Percentiles rank a stretch among this genome's conserved stretches.
Conservation (phyloP, 2,888 invertebrate genomes). For the Drosophila pseudotalamancana region DNA sequence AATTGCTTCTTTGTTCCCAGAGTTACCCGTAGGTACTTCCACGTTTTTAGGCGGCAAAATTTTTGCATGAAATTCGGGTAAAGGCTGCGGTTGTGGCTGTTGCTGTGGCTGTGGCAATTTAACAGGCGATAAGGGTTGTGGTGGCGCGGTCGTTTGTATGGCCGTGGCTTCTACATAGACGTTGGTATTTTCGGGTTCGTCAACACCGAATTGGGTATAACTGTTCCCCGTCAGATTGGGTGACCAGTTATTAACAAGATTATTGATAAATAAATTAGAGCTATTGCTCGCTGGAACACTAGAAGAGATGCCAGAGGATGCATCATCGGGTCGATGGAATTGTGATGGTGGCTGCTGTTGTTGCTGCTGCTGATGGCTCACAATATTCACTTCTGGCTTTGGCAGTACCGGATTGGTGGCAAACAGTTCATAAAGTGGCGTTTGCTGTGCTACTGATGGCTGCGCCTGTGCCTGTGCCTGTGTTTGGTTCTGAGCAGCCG, state of each 20-base stretch:
- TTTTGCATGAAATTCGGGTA: conserved; percentile 25
- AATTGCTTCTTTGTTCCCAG: conserved; percentile 10
- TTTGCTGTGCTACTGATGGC: conserved; percentile 54
- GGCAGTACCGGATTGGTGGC: conserved; percentile 80
- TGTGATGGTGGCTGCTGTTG: conserved; percentile 22
- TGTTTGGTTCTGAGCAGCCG: conserved; percentile 19
- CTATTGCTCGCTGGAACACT: conserved; percentile 44
- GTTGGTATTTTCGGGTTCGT: conserved; percentile 41
- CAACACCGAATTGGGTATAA: conserved; percentile 79
- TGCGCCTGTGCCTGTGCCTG: conserved; percentile 34
- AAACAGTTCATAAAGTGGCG: conserved; percentile 82
- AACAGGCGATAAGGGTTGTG: conserved; percentile 22
- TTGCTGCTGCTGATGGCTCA: conserved; percentile 30
- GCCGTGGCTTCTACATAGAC: conserved; percentile 35
- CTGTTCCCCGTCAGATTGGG: conserved; percentile 82
- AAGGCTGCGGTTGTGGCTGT: neutral
- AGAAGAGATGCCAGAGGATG: conserved; percentile 15
- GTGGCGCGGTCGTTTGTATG: neutral
- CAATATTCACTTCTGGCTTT: conserved; percentile 63
- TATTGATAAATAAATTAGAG: conserved; percentile 82
- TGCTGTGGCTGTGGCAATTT: conserved; percentile 29
- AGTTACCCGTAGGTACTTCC: conserved; percentile 11
- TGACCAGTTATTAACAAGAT: conserved; percentile 83
- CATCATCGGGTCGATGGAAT: conserved; percentile 55
- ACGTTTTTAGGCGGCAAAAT: conserved; percentile 7